Evolutionary conservation across 1,140 invertebrate genomes (phyloP).

Genomic region (Arctopsyche grandis): DNA sequence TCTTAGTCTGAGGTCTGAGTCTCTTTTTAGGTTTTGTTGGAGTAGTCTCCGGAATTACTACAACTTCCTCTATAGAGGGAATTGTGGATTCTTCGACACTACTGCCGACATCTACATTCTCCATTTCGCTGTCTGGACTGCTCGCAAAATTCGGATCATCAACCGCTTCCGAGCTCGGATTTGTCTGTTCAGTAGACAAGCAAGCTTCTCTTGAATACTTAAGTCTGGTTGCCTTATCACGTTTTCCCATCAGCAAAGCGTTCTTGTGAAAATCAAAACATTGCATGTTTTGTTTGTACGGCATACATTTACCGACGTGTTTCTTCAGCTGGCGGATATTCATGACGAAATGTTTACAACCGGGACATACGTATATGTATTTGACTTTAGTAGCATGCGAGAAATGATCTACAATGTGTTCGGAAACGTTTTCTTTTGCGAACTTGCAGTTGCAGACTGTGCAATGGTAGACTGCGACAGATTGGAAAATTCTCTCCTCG

Average conservation of each 20-base stretch:
- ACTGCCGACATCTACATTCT: too few relatives aligned
- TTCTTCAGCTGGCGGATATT: neutral
- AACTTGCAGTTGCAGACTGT: neutral
- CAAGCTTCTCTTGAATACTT: too few relatives aligned
- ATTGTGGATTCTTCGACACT: too few relatives aligned
- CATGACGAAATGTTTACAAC: neutral
- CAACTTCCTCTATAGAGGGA: too few relatives aligned
- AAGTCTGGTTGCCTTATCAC: neutral
- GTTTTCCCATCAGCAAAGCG: neutral
- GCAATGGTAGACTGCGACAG: neutral
- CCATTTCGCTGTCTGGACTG: too few relatives aligned
- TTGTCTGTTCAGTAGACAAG: too few relatives aligned
- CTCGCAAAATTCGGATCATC: too few relatives aligned
- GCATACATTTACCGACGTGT: neutral
- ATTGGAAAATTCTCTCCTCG: neutral
- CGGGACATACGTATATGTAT: neutral
- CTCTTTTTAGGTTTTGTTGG: neutral
- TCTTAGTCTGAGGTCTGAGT: neutral
- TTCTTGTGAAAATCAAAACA: neutral
- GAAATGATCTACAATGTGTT: neutral
- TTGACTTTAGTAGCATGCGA: neutral
- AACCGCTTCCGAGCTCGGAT: too few relatives aligned
- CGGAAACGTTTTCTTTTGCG: neutral
- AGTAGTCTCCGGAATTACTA: neutral
- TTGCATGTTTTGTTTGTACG: neutral